Conservation (phyloP, 2,113 vertebrate genomes). For the Tetrao urogallus region DNA sequence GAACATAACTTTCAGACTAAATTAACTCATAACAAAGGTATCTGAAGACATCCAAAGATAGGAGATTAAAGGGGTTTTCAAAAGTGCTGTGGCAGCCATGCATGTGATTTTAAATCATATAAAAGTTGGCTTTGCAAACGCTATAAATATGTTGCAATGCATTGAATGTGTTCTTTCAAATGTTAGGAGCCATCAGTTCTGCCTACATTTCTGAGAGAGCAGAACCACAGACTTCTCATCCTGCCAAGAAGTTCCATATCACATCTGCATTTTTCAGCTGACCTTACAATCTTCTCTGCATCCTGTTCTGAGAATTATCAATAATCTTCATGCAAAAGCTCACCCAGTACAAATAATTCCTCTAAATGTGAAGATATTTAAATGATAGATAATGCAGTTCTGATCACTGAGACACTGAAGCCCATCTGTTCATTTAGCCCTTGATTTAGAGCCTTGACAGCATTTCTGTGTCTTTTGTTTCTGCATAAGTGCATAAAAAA, state of each 20-base stretch:
- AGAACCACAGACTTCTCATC: background rate
- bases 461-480: background rate
- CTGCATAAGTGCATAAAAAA: background rate
- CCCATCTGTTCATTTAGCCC: background rate
- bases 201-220: background rate
- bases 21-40: background rate
- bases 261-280: accelerated
- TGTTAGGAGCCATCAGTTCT: background rate
- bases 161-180: background rate
- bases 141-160: background rate
- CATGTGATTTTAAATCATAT: background rate
- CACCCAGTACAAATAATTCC: background rate
- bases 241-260: background rate
- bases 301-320: background rate
- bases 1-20: background rate
- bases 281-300: background rate
- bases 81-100: background rate
- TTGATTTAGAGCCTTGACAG: background rate
- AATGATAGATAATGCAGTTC: background rate
- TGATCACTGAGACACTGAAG: background rate
- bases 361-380: background rate
- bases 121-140: background rate
- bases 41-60: background rate
- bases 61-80: background rate
- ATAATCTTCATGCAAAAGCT: background rate